Percentiles rank a stretch among this genome's conserved stretches.
Evolutionary conservation across 2,113 vertebrate genomes (phyloP).

Genomic region (Heteronetta atricapilla): DNA sequence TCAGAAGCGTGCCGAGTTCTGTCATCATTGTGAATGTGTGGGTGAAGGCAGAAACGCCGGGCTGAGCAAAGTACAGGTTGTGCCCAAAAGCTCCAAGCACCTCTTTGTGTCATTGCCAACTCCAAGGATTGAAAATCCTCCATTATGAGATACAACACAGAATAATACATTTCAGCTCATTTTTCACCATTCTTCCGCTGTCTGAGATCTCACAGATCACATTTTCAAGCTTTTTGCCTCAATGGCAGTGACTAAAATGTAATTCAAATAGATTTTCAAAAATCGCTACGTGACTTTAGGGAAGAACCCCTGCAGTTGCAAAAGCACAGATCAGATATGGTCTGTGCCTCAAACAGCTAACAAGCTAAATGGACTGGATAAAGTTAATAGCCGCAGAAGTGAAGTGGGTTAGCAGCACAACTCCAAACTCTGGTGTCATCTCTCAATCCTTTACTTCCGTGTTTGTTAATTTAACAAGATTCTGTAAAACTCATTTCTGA

Average conservation of each 20-base stretch:
- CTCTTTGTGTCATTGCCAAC: background rate
- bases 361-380: background rate
- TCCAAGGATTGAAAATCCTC: background rate
- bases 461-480: background rate
- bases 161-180: background rate
- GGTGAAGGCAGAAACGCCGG: background rate
- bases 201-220: background rate
- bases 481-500: background rate
- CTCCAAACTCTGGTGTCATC: background rate
- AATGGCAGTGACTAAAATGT: background rate
- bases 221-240: background rate
- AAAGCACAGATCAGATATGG: fast-evolving
- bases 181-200: background rate
- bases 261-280: background rate
- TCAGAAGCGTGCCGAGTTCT: background rate
- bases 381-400: background rate
- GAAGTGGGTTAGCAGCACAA: background rate
- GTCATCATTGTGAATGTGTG: background rate
- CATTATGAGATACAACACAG: background rate
- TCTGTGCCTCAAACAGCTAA: background rate
- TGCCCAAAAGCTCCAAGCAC: background rate
- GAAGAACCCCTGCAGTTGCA: background rate
- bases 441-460: background rate
- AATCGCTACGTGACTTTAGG: background rate
- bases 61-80: background rate